Conservation (phyloP, 1,140 invertebrate species). For the Laupala kohalensis region DNA sequence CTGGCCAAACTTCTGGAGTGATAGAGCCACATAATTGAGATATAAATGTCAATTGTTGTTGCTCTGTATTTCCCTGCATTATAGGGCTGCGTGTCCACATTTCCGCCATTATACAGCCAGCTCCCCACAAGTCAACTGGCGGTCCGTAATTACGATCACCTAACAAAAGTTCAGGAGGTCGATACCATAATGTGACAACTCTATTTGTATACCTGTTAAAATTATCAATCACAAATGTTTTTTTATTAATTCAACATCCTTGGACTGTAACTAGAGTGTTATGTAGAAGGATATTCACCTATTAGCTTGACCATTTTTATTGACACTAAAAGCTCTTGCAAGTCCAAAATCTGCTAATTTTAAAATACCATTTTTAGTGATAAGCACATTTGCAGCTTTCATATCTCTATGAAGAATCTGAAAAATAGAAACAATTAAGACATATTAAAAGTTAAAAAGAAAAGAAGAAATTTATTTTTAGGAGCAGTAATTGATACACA, state of each 20-base stretch:
- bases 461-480: neutral
- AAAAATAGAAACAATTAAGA: constrained; percentile 16
- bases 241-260: no score
- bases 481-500: constrained; percentile 25
- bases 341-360: constrained; percentile 90
- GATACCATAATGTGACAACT: constrained; percentile 96
- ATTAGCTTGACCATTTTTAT: constrained; percentile 74
- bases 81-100: constrained; percentile 90
- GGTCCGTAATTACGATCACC: constrained; percentile 94
- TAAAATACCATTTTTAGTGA: constrained; percentile 90
- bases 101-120: constrained; percentile 98
- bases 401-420: constrained; percentile 87
- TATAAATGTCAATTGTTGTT: constrained; percentile 90
- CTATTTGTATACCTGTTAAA: constrained; percentile 76
- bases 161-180: constrained; percentile 76
- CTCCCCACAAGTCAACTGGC: constrained; percentile 96
- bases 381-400: constrained; percentile 98
- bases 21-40: constrained; percentile 95
- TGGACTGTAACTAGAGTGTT: no score
- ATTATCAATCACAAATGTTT: neutral
- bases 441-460: constrained; percentile 8
- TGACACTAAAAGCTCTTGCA: constrained; percentile 80
- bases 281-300: no score
- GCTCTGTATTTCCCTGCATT: constrained; percentile 88
- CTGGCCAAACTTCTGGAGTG: constrained; percentile 86